A percentile compares a stretch with the other conserved stretches of the same genome.
Evolutionary conservation across 2,888 invertebrate species (phyloP).

Genomic region (Apamea monoglypha): DNA sequence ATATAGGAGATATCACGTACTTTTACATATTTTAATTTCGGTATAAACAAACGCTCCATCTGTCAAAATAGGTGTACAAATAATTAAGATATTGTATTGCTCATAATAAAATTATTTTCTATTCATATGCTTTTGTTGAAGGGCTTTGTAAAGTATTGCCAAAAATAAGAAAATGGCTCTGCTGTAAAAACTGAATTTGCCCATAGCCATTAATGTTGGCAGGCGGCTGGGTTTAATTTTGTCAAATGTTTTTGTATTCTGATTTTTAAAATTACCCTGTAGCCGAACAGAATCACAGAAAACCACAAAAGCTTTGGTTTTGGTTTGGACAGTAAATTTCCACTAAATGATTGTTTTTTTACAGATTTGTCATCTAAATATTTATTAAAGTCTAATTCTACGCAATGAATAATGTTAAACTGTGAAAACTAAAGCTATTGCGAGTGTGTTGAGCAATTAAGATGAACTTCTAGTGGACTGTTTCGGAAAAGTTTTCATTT

Average conservation of each 20-base stretch:
- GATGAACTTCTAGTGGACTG: background rate
- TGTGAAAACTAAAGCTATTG: slow-evolving; percentile 29
- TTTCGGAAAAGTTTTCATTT: slow-evolving; percentile 6
- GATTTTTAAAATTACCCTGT: background rate
- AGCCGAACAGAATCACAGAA: background rate
- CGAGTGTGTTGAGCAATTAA: background rate
- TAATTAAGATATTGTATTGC: slow-evolving; percentile 10
- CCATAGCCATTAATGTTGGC: background rate
- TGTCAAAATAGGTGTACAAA: slow-evolving; percentile 35
- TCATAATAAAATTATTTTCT: slow-evolving; percentile 12
- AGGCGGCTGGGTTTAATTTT: background rate
- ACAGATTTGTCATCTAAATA: background rate
- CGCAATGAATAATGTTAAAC: background rate
- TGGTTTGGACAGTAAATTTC: background rate
- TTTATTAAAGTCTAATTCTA: background rate
- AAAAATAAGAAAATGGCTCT: background rate
- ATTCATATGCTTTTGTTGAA: background rate
- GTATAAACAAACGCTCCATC: slow-evolving; percentile 32
- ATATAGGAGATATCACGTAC: background rate
- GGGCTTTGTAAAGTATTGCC: background rate
- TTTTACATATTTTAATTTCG: slow-evolving; percentile 1
- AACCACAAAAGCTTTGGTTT: slow-evolving; percentile 22
- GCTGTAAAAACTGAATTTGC: background rate
- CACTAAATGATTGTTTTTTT: background rate
- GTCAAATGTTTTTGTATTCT: background rate